Percentiles rank a stretch among this genome's conserved stretches.
Evolutionary conservation across 1,140 invertebrate species (phyloP).

Genomic region (Saccostrea glomerata): DNA sequence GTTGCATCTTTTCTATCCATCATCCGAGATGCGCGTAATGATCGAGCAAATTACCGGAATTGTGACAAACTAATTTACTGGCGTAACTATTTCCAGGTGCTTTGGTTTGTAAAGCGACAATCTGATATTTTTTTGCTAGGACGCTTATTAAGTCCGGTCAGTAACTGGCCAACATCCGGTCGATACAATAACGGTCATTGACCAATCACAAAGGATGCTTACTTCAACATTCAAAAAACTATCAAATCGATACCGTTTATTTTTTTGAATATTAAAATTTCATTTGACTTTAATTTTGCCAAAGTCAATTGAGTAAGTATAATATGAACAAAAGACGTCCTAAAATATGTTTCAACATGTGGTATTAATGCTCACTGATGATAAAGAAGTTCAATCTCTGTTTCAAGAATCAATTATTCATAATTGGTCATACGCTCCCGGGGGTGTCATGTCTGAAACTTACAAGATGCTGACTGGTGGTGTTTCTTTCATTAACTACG

Average conservation of each 20-base stretch:
- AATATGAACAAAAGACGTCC: background rate
- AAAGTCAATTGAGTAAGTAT: background rate
- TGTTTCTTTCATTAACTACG: background rate
- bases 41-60: background rate
- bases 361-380: too few relatives aligned
- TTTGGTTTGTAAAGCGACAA: background rate
- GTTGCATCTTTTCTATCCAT: background rate
- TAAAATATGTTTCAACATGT: too few relatives aligned
- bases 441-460: background rate
- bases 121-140: background rate
- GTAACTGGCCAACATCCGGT: conserved; percentile 31
- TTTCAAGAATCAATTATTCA: background rate
- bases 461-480: background rate
- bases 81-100: background rate
- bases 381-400: too few relatives aligned
- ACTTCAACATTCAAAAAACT: background rate
- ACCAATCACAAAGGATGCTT: background rate
- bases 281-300: background rate
- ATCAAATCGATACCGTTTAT: background rate
- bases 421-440: background rate
- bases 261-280: background rate
- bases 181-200: background rate
- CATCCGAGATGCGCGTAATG: background rate
- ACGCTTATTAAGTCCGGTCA: background rate
- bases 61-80: background rate